Evolutionary conservation across 1,140 invertebrate species (phyloP), one percentile per base, ranked within the genome.

Genomic region (Ostrea edulis): DNA sequence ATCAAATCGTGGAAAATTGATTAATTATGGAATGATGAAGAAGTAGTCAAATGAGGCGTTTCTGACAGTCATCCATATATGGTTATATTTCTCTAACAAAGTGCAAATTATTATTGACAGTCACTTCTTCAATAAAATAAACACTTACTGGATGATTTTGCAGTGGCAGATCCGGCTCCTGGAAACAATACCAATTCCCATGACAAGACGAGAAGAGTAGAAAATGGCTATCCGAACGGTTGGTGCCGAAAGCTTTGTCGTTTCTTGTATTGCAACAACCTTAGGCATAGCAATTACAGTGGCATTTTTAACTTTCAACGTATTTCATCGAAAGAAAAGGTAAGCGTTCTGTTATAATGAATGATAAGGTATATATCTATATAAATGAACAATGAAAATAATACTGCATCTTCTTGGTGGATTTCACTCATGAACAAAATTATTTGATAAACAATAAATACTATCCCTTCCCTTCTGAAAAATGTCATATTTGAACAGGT

Each of bases 291-390:
- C 87, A 17, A 53, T 89, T 12, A 86, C 89, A 0, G 84, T 86
- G 20, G 86, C 81, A 17, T 89, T 89, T 22, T 62, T 89, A 2
- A 87, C 86, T 12, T 89, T 89, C 52, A 89, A 89, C 35, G 55
- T 89, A 12, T 87, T 86, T 44, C 89, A 89, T 51, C 68, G 89
- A 85, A 77, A 87, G 22, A 89, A 89, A 85, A 87, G 89, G 89
- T 89, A 82, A 83, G 52, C 20, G 9, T 54, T 25, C 17, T 9
- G 54, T 58, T 87, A 17, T 5, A 17, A 53, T n/a, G n/a, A 7
- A 77, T 81, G 5, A 53, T 17, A 82, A 44, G 14, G 35, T 2
- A 44, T 44, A 44, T 1, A 5, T 44, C 2, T 44, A 14, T 44
- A 44, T 11, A 11, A 8, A 54, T 17, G 9, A 12, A 25, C 35